Evolutionary conservation across 2,797 vertebrate species (phyloP).

Genomic region (Coregonus sp.): DNA sequence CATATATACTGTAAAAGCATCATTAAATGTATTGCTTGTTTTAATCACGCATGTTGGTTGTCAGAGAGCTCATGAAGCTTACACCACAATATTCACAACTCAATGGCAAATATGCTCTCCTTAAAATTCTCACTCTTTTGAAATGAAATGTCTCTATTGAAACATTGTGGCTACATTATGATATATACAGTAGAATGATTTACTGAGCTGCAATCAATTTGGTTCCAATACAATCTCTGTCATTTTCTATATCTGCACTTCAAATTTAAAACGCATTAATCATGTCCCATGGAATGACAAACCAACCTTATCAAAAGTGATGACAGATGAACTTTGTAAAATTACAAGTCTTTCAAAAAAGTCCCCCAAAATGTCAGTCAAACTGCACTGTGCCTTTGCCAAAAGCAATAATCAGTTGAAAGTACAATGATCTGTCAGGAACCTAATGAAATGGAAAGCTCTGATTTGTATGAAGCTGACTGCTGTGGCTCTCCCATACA

Average conservation of each 20-base stretch:
- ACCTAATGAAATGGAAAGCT: slow-evolving; percentile 42
- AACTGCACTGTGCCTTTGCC: slow-evolving; percentile 29
- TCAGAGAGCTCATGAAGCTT: background rate
- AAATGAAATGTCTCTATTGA: background rate
- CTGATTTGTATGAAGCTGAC: slow-evolving; percentile 37
- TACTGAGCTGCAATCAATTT: slow-evolving; percentile 17
- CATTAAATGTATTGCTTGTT: background rate
- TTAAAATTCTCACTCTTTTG: background rate
- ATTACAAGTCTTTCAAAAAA: slow-evolving; percentile 26
- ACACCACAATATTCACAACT: background rate
- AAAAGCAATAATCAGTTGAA: slow-evolving; percentile 31
- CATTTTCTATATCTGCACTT: slow-evolving; percentile 4
- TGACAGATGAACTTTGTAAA: slow-evolving; percentile 44
- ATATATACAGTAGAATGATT: slow-evolving; percentile 12
- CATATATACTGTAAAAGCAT: background rate
- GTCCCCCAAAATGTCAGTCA: slow-evolving; percentile 6
- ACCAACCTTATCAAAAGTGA: slow-evolving; percentile 23
- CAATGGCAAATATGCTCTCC: background rate
- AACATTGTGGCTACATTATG: background rate
- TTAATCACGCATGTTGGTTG: background rate
- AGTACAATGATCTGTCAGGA: slow-evolving; percentile 24
- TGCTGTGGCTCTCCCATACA: slow-evolving; percentile 3
- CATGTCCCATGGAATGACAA: slow-evolving; percentile 15
- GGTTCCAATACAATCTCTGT: slow-evolving; percentile 25
- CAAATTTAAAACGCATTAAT: slow-evolving; percentile 24